A percentile compares a stretch with the other conserved stretches of the same genome.
These are phyloP conservation scores for Chesias legatella DNA, from an alignment of 2,888 invertebrate genomes.

Conservation along the genomic window DNA sequence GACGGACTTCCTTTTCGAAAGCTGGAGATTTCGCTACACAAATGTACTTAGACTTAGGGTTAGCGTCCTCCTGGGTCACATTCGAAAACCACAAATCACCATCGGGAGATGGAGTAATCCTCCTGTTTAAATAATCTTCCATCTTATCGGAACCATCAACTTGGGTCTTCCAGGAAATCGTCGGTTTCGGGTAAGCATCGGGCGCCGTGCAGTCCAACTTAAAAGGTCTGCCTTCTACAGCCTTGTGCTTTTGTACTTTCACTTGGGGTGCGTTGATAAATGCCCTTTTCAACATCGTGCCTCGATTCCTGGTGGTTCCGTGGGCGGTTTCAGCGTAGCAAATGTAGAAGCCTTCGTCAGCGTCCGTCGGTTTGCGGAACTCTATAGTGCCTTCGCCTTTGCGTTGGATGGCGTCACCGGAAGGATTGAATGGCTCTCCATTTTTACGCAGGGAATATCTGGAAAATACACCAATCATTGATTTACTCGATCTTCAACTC, in stretches of 20 bases:
- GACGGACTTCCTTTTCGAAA: constrained; percentile 36
- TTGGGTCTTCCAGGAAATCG: constrained; percentile 53
- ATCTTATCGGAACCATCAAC: constrained; percentile 35
- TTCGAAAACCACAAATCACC: constrained; percentile 59
- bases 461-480: constrained; percentile 1
- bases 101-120: constrained; percentile 52
- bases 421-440: constrained; percentile 39
- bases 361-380: constrained; percentile 45
- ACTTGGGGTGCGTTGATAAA: constrained; percentile 43
- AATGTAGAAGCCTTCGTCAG: constrained; percentile 55
- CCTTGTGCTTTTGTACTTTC: constrained; percentile 40
- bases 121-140: constrained; percentile 37
- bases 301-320: constrained; percentile 51
- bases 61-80: constrained; percentile 48
- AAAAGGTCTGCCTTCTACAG: constrained; percentile 53
- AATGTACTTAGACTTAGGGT: constrained; percentile 48
- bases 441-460: constrained; percentile 58
- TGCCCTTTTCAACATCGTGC: constrained; percentile 40
- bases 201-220: constrained; percentile 54
- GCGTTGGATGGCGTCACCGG: constrained; percentile 35
- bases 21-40: constrained; percentile 56
- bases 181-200: constrained; percentile 54
- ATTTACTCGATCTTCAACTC: too few species aligned
- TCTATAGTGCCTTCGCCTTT: constrained; percentile 49
- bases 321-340: constrained; percentile 48